Conservation (phyloP, 2,888 invertebrate species). For the Ariolimax columbianus region DNA sequence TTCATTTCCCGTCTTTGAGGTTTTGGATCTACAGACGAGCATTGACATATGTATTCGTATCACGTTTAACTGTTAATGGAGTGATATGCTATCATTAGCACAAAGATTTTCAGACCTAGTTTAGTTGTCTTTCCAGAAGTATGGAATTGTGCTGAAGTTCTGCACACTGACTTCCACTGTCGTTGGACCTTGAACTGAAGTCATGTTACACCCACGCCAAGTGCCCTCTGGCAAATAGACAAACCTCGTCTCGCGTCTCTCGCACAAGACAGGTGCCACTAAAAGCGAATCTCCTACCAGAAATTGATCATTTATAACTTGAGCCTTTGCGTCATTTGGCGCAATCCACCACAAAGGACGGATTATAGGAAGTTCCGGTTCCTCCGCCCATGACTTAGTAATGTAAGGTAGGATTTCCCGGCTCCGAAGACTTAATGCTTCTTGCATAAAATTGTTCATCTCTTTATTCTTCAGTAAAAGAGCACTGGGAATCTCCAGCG, state of each 20-base stretch:
- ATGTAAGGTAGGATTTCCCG: conserved; percentile 51
- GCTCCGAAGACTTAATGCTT: conserved; percentile 30
- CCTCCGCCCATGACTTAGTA: conserved; percentile 40
- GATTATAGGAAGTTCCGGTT: conserved; percentile 54
- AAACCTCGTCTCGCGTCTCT: conserved; percentile 33
- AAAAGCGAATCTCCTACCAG: conserved; percentile 55
- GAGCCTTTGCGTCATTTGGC: conserved; percentile 49
- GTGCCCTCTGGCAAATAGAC: conserved; percentile 56
- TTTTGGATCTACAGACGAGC: no score
- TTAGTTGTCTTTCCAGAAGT: conserved; percentile 43
- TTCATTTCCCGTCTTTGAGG: no score
- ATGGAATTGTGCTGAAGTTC: conserved; percentile 30
- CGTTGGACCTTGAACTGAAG: conserved; percentile 12
- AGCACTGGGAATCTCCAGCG: conserved; percentile 54
- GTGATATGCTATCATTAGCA: not conserved
- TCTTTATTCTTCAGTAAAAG: conserved; percentile 38
- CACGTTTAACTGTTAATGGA: not conserved
- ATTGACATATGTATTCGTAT: not conserved
- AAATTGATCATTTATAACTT: conserved; percentile 56
- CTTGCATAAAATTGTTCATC: conserved; percentile 44
- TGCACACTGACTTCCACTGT: not conserved
- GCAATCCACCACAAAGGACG: conserved; percentile 58
- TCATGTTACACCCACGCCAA: conserved; percentile 47
- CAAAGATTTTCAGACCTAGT: not conserved
- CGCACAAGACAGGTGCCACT: conserved; percentile 58